Evolutionary conservation across 2,888 invertebrate species (phyloP).

Genomic region (Drosophila kambysellisi): DNA sequence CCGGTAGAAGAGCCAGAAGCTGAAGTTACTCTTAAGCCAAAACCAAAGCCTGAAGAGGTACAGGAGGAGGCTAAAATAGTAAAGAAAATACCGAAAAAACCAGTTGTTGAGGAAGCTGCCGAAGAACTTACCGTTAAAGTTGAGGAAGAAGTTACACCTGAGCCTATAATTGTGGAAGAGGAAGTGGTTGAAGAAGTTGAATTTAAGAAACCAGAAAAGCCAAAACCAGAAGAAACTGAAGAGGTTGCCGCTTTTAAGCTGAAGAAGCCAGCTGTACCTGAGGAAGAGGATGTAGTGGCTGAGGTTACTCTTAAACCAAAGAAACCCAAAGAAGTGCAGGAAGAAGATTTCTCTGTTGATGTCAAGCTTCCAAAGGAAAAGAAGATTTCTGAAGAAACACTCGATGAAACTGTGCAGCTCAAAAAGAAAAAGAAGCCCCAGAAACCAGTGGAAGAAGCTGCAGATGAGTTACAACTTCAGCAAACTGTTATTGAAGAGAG

Average conservation of each 20-base stretch:
- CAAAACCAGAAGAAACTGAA: conserved; percentile 64
- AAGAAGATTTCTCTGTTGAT: conserved; percentile 83
- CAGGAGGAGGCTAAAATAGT: conserved; percentile 72
- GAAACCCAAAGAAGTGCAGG: conserved; percentile 74
- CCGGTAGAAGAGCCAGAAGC: conserved; percentile 74
- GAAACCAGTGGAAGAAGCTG: conserved; percentile 79
- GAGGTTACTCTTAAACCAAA: conserved; percentile 84
- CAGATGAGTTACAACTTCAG: conserved; percentile 82
- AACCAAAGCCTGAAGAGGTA: conserved; percentile 69
- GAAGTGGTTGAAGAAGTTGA: conserved; percentile 73
- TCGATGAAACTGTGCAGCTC: conserved; percentile 79
- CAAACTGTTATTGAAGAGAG: conserved; percentile 83
- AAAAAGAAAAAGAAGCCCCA: conserved; percentile 83
- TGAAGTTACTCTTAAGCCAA: conserved; percentile 71
- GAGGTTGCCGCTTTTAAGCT: conserved; percentile 80
- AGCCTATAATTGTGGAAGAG: conserved; percentile 63
- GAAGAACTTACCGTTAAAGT: conserved; percentile 77
- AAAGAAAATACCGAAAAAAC: conserved; percentile 80
- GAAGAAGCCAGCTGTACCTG: conserved; percentile 67
- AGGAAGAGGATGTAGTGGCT: conserved; percentile 83
- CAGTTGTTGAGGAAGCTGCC: conserved; percentile 73
- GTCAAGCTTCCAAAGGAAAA: conserved; percentile 79
- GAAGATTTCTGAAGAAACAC: conserved; percentile 81
- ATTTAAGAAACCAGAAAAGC: conserved; percentile 69
- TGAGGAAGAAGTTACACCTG: conserved; percentile 73